phyloP scores from a whole-genome alignment of 1,140 invertebrate species.

The Hypsibius dujardini region DNA sequence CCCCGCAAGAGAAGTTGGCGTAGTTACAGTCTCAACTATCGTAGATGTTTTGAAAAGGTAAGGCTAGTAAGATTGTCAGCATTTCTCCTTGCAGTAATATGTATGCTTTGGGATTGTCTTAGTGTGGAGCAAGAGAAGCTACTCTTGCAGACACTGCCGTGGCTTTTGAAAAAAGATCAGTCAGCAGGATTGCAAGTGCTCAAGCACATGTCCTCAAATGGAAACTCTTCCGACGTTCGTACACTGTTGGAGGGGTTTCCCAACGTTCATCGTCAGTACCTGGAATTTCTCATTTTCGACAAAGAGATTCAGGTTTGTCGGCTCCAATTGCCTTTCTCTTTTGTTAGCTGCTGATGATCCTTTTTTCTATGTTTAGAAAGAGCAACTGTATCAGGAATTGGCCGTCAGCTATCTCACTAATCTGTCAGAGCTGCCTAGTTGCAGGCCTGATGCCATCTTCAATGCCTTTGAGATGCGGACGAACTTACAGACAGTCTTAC shows the following conservation, averaged over 20 bases:
- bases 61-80: neutral
- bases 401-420: neutral
- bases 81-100: neutral
- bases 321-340: neutral
- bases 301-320: neutral
- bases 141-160: neutral
- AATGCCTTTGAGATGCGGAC: neutral
- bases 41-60: conserved; percentile 6
- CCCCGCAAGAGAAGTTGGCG: neutral
- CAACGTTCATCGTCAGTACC: neutral
- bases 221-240: neutral
- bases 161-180: neutral
- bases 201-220: neutral
- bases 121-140: neutral
- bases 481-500: neutral
- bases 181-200: neutral
- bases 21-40: neutral
- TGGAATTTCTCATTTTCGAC: neutral
- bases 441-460: neutral
- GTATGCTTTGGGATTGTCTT: neutral
- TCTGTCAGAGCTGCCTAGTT: neutral
- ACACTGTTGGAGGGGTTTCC: neutral
- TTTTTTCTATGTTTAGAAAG: neutral
- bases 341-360: neutral
- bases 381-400: neutral